Conservation (phyloP, 2,888 invertebrate species). For the Drosophila setosimentum region DNA sequence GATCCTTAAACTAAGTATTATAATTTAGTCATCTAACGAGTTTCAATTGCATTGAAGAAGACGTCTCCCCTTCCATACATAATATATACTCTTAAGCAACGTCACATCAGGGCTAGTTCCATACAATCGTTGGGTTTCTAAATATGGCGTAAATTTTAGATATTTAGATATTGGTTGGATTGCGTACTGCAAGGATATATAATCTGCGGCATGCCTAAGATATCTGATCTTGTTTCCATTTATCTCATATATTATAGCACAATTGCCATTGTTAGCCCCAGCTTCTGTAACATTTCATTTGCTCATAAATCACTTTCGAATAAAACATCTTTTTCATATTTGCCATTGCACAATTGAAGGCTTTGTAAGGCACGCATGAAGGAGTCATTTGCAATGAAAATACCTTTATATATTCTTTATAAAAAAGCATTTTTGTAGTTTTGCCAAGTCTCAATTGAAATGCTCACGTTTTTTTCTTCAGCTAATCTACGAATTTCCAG, state of each 20-base stretch:
- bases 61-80: neutral
- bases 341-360: slow-evolving; percentile 25
- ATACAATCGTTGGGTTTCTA: neutral
- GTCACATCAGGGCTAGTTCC: neutral
- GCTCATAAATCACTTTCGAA: slow-evolving; percentile 1
- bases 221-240: neutral
- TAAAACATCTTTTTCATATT: neutral
- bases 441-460: slow-evolving; percentile 26
- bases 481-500: slow-evolving; percentile 77
- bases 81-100: neutral
- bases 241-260: neutral
- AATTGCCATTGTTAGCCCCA: neutral
- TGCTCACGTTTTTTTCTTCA: slow-evolving; percentile 15
- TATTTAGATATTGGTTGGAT: neutral
- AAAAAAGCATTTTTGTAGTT: slow-evolving; percentile 2
- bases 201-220: neutral
- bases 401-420: neutral
- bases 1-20: no score
- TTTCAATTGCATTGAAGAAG: no score
- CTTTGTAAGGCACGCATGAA: slow-evolving; percentile 45
- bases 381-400: slow-evolving; percentile 12
- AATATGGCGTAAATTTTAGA: neutral
- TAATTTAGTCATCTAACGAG: no score
- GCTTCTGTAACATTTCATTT: neutral
- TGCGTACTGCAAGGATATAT: neutral